Base-by-base conservation (phyloP, 2,888 invertebrate genomes). In the Tenthredo amoena region DNA sequence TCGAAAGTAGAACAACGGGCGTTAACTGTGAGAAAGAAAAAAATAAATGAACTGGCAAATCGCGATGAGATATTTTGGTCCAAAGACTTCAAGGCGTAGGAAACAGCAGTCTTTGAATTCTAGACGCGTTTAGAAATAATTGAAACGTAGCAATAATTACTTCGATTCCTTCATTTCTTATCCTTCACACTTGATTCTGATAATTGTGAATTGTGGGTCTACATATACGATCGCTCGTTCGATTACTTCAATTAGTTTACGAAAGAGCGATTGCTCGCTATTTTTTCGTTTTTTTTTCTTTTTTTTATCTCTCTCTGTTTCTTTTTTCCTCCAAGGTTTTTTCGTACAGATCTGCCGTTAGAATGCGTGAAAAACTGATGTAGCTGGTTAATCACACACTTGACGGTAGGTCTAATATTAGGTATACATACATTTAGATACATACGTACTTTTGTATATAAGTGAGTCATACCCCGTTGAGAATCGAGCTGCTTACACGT, bases 351-450 rank as follows among this genome's bases (percentile, higher is more conserved):
- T 47, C 4, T 26, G 47, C 47, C 12, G 47, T 76, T 47, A 76
- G 76, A 76, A 76, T 6, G 47, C 26, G 15, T 55, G 18, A 34
- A 31, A 55, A 50, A 77, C 55, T 50, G 34, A 77, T 77, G 55
- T 26, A 47, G 31, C 34, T 31, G 77, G 26, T 55, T 81, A 81
- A 81, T 81, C 81, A 62, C 81, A 21, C 40, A 58, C 81, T 81
- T 62, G 81, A 81, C 58, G 34, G 62, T 58, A 9, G 62, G 62
- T 50, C 81, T 81, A 81, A 81, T 81, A 81, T 81, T 81, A 62
- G 81, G 62, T 81, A 18, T 26, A 12, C 18, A 34, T 34, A 34
- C 4, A 15, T 12, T 12, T 62, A 62, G 7, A 26, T 12, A 62
- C 5, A n/a, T 26, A 62, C 7, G 2, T 62, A 68, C 31, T 68